Evolutionary conservation across 2,113 vertebrate species (phyloP), one percentile per base, ranked within the genome.

Genomic region (Glareola pratincola): DNA sequence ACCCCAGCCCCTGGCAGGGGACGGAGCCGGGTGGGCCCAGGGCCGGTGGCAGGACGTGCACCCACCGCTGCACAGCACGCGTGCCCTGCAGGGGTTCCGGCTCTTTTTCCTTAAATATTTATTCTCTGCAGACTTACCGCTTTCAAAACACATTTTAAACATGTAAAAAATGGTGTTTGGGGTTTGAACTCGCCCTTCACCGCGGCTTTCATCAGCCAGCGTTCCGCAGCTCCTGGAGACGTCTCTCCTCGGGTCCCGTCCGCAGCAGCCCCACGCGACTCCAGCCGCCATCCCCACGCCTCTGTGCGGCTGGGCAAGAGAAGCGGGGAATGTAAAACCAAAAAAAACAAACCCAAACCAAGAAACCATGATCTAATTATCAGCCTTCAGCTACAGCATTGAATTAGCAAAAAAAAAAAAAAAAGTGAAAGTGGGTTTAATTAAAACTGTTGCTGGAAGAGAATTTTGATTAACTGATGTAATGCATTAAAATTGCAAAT

Each of bases 401-500:
- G 88, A 85, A 75, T 72, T 80, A 93, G 72, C n/a, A 41, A 41
- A 66, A 43, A 27, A 39, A 39, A 39, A 57, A 76, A 76, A 54
- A 94, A 77, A 77, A 34, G 36, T 13, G 45, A 32, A 90, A 95
- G 57, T 32, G 47, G 45, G 69, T 95, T 97, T 97, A 97, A 97
- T 97, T 96, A 96, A 96, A 94, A 93, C 85, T 76, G 39, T 68
- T 66, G 83, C 92, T 97, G 91, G 92, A 88, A 93, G 85, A 93
- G 91, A 88, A 91, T 93, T 95, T 90, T 92, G 96, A 96, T 95
- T 95, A 97, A 96, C 74, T 75, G 92, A 92, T 96, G 94, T 88
- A 88, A 72, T 23, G 84, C 66, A 3, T 92, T 97, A 77, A 95
- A 96, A 94, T 81, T 85, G 89, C 90, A 86, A 92, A 92, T 94